phyloP scores from a whole-genome alignment of 2,113 vertebrate genomes.

The Pachycephala philippinensis region DNA sequence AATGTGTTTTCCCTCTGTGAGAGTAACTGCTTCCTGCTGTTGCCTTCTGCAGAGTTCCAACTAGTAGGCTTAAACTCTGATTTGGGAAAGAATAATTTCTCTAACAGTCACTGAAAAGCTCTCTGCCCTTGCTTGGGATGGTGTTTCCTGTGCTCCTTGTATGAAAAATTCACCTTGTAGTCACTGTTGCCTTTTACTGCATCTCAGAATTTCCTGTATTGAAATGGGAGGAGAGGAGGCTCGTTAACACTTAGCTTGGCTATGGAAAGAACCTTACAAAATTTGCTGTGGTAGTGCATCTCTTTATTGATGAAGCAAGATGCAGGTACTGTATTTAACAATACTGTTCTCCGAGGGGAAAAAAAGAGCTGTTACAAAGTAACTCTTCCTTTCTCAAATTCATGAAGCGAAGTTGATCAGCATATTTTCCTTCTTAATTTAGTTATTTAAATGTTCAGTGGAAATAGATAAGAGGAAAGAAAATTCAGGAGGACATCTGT shows the following conservation, averaged over 20 bases:
- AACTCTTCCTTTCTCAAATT: background rate
- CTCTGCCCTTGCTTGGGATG: background rate
- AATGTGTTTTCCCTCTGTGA: background rate
- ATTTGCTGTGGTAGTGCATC: background rate
- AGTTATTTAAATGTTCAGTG: constrained; percentile 6
- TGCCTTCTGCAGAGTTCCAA: constrained; percentile 10
- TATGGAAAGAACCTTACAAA: background rate
- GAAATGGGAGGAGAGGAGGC: background rate
- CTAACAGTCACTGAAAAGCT: background rate
- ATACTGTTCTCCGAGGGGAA: background rate
- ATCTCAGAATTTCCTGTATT: background rate
- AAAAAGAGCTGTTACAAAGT: background rate
- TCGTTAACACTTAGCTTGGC: background rate
- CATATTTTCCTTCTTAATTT: background rate
- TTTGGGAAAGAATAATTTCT: background rate
- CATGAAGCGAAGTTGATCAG: background rate
- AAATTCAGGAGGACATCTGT: background rate
- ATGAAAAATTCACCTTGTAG: background rate
- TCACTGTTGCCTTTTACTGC: background rate
- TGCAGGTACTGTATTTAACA: background rate
- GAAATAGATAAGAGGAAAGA: background rate
- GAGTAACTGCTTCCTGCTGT: constrained; percentile 30
- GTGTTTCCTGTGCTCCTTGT: background rate
- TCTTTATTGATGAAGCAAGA: background rate
- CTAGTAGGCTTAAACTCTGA: background rate